phyloP scores from a whole-genome alignment of 2,797 vertebrate genomes.

The Pelobates cultripes region DNA sequence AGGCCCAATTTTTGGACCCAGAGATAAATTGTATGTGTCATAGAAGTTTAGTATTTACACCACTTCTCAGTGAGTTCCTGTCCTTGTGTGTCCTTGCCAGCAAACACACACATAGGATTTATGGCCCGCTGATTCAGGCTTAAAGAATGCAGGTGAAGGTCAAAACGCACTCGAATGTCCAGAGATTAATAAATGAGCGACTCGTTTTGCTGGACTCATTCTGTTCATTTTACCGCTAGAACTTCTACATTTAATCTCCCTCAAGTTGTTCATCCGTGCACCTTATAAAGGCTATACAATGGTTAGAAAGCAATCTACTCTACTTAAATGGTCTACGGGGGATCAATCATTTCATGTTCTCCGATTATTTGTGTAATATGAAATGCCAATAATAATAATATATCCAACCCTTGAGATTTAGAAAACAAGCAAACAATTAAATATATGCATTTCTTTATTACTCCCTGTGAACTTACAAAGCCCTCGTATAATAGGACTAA shows the following conservation, averaged over 20 bases:
- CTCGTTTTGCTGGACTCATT: background rate
- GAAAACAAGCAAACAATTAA: constrained; percentile 5
- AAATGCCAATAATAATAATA: constrained; percentile 3
- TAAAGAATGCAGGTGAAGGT: background rate
- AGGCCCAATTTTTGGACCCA: too few relatives aligned
- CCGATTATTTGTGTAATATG: background rate
- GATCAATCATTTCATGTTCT: background rate
- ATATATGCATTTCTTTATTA: background rate
- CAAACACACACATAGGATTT: background rate
- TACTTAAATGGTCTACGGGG: constrained; percentile 1
- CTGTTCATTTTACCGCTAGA: background rate
- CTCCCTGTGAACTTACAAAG: background rate
- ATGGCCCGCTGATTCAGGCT: background rate
- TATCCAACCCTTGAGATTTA: background rate
- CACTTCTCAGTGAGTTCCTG: background rate
- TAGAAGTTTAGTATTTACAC: too few relatives aligned
- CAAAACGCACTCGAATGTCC: background rate
- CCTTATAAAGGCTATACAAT: background rate
- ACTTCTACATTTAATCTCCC: background rate
- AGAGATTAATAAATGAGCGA: background rate
- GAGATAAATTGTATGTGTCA: too few relatives aligned
- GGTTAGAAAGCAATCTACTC: background rate
- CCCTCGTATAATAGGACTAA: background rate
- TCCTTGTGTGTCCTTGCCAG: background rate
- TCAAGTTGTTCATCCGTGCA: background rate